phyloP scores from a whole-genome alignment of 2,113 vertebrate genomes.

The Pseudolaguvia tuberculata region DNA sequence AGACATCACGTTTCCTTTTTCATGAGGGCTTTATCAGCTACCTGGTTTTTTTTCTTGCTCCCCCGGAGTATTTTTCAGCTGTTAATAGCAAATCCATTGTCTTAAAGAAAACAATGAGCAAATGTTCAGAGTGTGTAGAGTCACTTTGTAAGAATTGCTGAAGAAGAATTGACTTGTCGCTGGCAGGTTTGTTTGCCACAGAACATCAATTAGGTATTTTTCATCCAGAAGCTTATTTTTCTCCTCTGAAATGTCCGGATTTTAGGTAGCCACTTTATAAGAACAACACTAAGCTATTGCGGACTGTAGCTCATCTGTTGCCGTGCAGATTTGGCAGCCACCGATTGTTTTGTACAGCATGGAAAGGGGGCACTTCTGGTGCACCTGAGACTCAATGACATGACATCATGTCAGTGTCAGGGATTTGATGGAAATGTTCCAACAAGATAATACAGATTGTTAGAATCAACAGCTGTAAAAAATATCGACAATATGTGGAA shows the following conservation, averaged over 20 bases:
- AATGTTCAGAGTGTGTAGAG: neutral
- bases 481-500: neutral
- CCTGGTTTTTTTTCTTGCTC: slow-evolving; percentile 2
- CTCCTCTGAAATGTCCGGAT: neutral
- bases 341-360: no score
- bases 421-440: neutral
- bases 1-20: slow-evolving; percentile 41
- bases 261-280: neutral
- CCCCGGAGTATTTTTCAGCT: neutral
- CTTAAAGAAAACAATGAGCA: neutral
- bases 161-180: neutral
- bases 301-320: slow-evolving; percentile 7
- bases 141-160: neutral
- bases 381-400: neutral
- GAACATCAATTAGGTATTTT: neutral
- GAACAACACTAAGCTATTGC: no score
- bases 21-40: slow-evolving; percentile 36
- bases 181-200: neutral
- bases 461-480: neutral
- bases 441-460: neutral
- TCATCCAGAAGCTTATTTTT: neutral
- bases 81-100: slow-evolving; percentile 8
- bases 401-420: neutral
- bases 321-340: slow-evolving; percentile 14
- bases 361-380: neutral